A percentile compares a stretch with the other conserved stretches of the same genome.
Evolutionary conservation across 1,140 invertebrate species (phyloP).

Genomic region (Halictus rubicundus): DNA sequence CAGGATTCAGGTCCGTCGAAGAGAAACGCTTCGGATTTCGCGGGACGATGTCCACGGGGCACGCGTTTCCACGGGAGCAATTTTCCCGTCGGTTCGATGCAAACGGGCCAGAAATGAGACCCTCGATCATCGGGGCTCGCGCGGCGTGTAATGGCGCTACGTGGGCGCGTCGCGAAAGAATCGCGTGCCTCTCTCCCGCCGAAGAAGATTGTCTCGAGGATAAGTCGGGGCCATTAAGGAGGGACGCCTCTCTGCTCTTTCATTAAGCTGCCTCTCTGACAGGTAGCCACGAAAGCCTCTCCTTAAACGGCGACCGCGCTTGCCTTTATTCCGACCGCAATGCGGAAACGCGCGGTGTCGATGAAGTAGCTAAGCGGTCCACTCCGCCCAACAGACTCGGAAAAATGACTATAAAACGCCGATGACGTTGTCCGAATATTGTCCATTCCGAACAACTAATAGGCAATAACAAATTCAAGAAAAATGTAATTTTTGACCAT

Average conservation of each 20-base stretch:
- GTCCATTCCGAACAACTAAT: too few species aligned
- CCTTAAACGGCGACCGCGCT: constrained; percentile 20
- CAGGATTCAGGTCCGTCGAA: background rate
- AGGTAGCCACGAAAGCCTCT: constrained; percentile 54
- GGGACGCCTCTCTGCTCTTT: constrained; percentile 54
- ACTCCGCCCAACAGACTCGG: background rate
- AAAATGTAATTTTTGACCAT: too few species aligned
- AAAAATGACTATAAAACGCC: too few species aligned
- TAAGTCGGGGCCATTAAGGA: constrained; percentile 62
- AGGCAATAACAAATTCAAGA: too few species aligned
- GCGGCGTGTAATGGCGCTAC: constrained; percentile 45
- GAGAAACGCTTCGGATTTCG: constrained; percentile 33
- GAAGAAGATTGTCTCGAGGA: constrained; percentile 60
- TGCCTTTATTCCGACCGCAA: constrained; percentile 46
- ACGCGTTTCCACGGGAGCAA: background rate
- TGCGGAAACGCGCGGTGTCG: constrained; percentile 34
- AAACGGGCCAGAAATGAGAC: constrained; percentile 33
- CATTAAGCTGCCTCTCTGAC: constrained; percentile 60
- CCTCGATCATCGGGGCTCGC: constrained; percentile 33
- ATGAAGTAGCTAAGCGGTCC: background rate
- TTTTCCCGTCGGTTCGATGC: constrained; percentile 44
- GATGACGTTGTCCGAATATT: too few species aligned
- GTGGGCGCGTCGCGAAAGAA: constrained; percentile 52
- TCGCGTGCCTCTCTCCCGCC: constrained; percentile 53
- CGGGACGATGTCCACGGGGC: background rate